These are phyloP conservation scores for Nyleta sp. DNA, from an alignment of 2,888 invertebrate genomes.

Conservation along the genomic window DNA sequence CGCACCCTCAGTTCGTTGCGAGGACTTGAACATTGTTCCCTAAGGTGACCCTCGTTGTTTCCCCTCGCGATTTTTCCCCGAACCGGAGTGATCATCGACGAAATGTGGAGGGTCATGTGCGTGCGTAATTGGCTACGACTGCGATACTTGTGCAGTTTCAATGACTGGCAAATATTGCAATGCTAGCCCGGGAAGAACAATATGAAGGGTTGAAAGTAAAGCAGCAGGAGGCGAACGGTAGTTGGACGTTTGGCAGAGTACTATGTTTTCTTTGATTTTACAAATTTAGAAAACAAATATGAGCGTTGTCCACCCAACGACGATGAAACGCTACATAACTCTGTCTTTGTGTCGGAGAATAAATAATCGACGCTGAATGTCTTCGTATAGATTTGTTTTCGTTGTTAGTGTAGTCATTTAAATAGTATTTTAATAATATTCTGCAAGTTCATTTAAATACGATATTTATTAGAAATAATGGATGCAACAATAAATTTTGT, in stretches of 20 bases:
- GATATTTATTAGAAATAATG: no score
- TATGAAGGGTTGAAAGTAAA: constrained; percentile 19
- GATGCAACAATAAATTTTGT: no score
- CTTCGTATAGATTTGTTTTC: no score
- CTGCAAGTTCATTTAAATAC: no score
- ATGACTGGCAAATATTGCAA: constrained; percentile 45
- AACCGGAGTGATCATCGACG: constrained; percentile 33
- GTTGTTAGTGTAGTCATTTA: no score
- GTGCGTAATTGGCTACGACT: constrained; percentile 59
- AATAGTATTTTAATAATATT: no score
- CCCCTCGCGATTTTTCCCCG: constrained; percentile 40
- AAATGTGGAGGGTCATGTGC: constrained; percentile 45
- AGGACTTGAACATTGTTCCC: constrained; percentile 49
- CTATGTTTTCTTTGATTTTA: constrained; percentile 32
- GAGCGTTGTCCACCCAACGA: no score
- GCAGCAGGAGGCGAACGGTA: constrained; percentile 4
- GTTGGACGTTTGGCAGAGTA: constrained; percentile 12
- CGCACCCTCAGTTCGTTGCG: constrained; percentile 37
- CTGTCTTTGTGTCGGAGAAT: no score
- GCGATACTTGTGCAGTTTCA: constrained; percentile 51
- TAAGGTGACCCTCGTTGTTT: constrained; percentile 30
- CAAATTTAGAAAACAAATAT: not conserved
- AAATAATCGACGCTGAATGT: no score
- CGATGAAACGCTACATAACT: no score
- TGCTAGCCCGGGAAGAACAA: constrained; percentile 15